Evolutionary conservation across 2,797 vertebrate species (phyloP).

Genomic region (Channallabes apus): DNA sequence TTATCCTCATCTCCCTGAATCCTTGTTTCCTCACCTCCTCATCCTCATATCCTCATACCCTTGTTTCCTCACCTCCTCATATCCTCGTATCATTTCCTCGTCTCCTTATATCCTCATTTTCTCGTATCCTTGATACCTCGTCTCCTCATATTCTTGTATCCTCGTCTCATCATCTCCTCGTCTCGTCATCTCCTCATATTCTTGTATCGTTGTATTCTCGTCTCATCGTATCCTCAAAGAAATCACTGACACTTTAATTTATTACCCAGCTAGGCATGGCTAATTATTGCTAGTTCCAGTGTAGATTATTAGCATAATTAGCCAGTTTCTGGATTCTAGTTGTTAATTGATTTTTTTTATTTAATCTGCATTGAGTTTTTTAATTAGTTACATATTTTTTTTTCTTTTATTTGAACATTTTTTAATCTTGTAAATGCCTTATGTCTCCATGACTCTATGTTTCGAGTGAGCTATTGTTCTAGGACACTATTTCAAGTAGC

Average conservation of each 20-base stretch:
- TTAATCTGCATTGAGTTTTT: not conserved
- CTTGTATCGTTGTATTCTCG: no score
- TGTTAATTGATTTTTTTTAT: not conserved
- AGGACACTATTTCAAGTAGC: not conserved
- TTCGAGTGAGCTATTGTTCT: not conserved
- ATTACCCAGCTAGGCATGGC: constrained; percentile 4
- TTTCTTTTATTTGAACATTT: not conserved
- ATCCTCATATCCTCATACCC: no score
- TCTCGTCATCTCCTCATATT: no score
- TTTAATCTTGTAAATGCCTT: no score
- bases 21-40: no score
- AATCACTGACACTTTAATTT: not conserved
- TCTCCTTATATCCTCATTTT: no score
- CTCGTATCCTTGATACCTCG: no score
- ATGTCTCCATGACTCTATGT: not conserved
- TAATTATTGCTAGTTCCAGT: not conserved
- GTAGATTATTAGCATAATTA: not conserved
- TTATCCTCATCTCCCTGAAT: no score
- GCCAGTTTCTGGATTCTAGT: not conserved
- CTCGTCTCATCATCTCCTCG: no score
- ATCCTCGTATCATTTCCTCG: no score
- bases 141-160: no score
- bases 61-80: no score
- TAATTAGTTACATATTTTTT: not conserved
- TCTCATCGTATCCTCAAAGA: not conserved